Conservation (phyloP, 1,140 invertebrate species). For the Hylyphantes graminicola region DNA sequence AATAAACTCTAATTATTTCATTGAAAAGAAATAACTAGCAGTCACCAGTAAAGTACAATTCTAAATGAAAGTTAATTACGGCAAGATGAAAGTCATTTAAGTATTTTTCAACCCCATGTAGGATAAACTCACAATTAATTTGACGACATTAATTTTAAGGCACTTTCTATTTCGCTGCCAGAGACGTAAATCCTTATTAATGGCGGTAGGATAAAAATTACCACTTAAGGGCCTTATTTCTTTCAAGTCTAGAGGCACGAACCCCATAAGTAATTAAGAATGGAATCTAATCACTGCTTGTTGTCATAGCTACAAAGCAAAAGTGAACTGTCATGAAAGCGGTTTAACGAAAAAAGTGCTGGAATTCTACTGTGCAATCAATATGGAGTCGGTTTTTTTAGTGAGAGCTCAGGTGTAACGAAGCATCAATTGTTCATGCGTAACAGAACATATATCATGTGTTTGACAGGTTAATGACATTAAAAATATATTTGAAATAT, state of each 20-base stretch:
- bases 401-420: no score
- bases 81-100: constrained; percentile 11
- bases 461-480: no score
- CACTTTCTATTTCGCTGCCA: constrained; percentile 12
- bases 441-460: no score
- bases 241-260: constrained; percentile 5
- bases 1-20: not conserved
- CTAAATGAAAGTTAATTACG: constrained; percentile 17
- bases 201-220: constrained; percentile 23
- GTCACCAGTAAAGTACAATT: not conserved
- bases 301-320: constrained; percentile 8
- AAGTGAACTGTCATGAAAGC: no score
- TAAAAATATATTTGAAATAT: no score
- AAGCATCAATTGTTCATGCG: no score
- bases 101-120: not conserved
- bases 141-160: constrained; percentile 5
- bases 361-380: no score
- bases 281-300: constrained; percentile 13
- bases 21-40: constrained; percentile 4
- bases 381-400: no score
- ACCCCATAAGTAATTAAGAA: not conserved
- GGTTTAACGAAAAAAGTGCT: no score
- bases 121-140: constrained; percentile 34
- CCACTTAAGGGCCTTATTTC: constrained; percentile 37
- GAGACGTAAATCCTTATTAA: constrained; percentile 48